Base-by-base conservation (phyloP, 2,888 invertebrate species). In the Deilephila porcellus region DNA sequence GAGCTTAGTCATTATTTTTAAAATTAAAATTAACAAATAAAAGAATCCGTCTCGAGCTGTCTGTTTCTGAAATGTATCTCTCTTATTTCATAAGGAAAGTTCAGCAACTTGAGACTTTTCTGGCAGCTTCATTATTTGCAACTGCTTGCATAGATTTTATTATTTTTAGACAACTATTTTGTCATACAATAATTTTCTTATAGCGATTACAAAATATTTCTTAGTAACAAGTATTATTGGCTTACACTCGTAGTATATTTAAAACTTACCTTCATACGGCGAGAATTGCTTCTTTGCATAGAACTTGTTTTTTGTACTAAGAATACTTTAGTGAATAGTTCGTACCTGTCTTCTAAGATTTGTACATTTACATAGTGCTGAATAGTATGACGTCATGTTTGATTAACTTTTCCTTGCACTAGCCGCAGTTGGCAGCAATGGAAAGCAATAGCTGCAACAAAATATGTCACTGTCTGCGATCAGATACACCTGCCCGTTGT, bases 71-170 rank as follows among this genome's bases (percentile, higher is more conserved):
- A 77, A 77, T 77, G 72, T 74, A 70, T 77, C 74, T 75, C 78
- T 77, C 81, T 34, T 74, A 79, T 84, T 80, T 82, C 81, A 74
- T 75, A 80, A 77, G 75, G 75, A 77, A 80, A 78, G 77, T 78
- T 80, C 67, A 75, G 80, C 75, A 78, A 89, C 81, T 82, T 79
- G 90, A 93, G 87, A 90, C 91, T 84, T 84, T 90, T 85, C 85
- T 93, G 93, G 93, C 93, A 90, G 79, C 81, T 76, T 74, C 67
- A 77, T 77, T 80, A 77, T 74, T 91, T 92, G 91, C 88, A 88
- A 88, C 85, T 86, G 91, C 87, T 92, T 92, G 60, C 72, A 45
- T 37, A 56, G 64, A 34, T 59, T 59, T 59, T 32, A 45, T 59
- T 37, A 56, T 67, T 67, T 71, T 71, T 71, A 60, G 71, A 59